Conservation (phyloP, 2,113 vertebrate genomes). For the Varanus salvator region DNA sequence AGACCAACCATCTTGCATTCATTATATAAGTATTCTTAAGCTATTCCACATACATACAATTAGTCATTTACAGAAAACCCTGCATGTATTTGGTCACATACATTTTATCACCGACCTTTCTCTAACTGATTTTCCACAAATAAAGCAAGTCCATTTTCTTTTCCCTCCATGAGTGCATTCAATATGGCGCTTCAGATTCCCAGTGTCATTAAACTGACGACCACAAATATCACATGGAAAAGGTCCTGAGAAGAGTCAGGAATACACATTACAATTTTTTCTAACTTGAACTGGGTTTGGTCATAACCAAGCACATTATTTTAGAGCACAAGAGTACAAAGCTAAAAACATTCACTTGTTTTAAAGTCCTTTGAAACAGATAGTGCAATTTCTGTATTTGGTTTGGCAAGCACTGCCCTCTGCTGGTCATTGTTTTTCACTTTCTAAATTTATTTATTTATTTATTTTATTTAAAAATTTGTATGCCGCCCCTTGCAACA, state of each 20-base stretch:
- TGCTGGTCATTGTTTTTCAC: background rate
- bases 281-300: background rate
- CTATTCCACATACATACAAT: background rate
- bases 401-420: too few relatives aligned
- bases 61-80: background rate
- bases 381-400: background rate
- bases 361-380: background rate
- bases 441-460: too few relatives aligned
- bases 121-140: conserved; percentile 96
- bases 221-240: conserved; percentile 98
- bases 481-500: too few relatives aligned
- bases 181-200: conserved; percentile 95
- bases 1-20: background rate
- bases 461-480: too few relatives aligned
- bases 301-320: background rate
- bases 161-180: conserved; percentile 98
- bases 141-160: conserved; percentile 95
- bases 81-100: background rate
- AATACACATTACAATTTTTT: accelerated
- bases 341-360: background rate
- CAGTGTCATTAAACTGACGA: conserved; percentile 95
- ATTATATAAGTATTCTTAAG: background rate
- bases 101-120: conserved; percentile 84
- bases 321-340: background rate
- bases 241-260: conserved; percentile 81